Percentiles rank a stretch among this genome's conserved stretches.
Evolutionary conservation across 2,888 invertebrate species (phyloP).

Genomic region (Margaritifera margaritifera): DNA sequence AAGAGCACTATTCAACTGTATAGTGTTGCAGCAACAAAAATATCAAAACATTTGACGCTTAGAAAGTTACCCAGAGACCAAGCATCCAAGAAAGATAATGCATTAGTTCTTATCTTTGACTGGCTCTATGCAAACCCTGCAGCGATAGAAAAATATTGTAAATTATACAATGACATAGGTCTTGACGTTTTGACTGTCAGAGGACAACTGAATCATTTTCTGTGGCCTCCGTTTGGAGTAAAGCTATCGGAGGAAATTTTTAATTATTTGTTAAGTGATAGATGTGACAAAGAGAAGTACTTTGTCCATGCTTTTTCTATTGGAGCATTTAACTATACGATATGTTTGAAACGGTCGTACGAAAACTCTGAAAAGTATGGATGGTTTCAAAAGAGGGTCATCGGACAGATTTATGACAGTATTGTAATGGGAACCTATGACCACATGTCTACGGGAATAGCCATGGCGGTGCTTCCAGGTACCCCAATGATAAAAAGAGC

Average conservation of each 20-base stretch:
- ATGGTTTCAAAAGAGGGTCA: conserved; percentile 25
- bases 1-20: too few species aligned
- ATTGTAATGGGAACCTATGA: conserved; percentile 47
- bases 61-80: conserved; percentile 1
- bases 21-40: neutral
- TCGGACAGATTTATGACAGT: conserved; percentile 55
- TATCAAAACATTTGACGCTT: conserved; percentile 12
- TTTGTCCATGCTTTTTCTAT: conserved; percentile 51
- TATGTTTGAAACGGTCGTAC: conserved; percentile 19
- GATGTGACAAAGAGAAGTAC: conserved; percentile 17
- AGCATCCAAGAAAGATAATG: conserved; percentile 4
- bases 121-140: conserved; percentile 46
- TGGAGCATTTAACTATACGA: conserved; percentile 50
- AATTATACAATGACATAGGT: conserved; percentile 45
- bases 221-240: conserved; percentile 41
- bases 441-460: conserved; percentile 47
- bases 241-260: conserved; percentile 32
- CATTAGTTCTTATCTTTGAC: conserved; percentile 44
- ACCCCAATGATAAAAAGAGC: conserved; percentile 17
- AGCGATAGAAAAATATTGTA: conserved; percentile 40
- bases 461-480: conserved; percentile 20
- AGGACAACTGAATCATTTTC: conserved; percentile 38
- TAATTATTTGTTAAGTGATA: conserved; percentile 19
- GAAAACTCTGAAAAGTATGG: conserved; percentile 20
- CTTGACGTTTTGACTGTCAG: conserved; percentile 44